Conservation (phyloP, 2,888 invertebrate genomes). For the Drepanosiphum platanoidis region DNA sequence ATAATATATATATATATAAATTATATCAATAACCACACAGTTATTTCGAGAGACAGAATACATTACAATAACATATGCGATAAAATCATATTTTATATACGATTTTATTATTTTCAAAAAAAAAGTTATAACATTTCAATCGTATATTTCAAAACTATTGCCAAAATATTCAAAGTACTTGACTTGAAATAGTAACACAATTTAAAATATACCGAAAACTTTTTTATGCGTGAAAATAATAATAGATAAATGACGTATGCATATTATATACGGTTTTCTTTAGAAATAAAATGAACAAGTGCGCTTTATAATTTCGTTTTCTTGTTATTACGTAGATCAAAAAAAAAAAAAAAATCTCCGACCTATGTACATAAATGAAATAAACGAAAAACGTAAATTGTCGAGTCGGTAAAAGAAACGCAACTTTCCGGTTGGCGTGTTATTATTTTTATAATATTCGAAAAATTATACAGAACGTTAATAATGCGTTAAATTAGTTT, state of each 20-base stretch:
- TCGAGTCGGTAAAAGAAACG: neutral
- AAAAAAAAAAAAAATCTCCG: neutral
- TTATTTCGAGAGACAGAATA: slow-evolving; percentile 10
- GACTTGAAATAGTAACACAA: neutral
- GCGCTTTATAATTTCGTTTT: too few relatives aligned
- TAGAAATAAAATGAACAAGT: neutral
- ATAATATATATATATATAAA: too few relatives aligned
- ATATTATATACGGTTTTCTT: neutral
- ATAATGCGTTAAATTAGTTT: neutral
- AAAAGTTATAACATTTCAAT: slow-evolving; percentile 1
- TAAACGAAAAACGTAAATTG: neutral
- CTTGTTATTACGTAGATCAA: neutral
- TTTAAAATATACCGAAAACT: neutral
- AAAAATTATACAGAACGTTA: neutral
- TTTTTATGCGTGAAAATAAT: neutral
- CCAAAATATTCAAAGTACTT: slow-evolving; percentile 38
- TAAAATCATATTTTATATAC: slow-evolving; percentile 48
- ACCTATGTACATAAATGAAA: neutral
- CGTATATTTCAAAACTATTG: slow-evolving; percentile 35
- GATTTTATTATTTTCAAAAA: slow-evolving; percentile 34
- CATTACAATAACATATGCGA: slow-evolving; percentile 41
- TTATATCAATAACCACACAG: slow-evolving; percentile 25
- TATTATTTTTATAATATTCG: neutral
- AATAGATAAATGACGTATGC: neutral
- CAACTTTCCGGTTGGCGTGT: neutral